These are phyloP conservation scores for Agrochola lychnidis DNA, from an alignment of 2,888 invertebrate genomes.

Conservation along the genomic window DNA sequence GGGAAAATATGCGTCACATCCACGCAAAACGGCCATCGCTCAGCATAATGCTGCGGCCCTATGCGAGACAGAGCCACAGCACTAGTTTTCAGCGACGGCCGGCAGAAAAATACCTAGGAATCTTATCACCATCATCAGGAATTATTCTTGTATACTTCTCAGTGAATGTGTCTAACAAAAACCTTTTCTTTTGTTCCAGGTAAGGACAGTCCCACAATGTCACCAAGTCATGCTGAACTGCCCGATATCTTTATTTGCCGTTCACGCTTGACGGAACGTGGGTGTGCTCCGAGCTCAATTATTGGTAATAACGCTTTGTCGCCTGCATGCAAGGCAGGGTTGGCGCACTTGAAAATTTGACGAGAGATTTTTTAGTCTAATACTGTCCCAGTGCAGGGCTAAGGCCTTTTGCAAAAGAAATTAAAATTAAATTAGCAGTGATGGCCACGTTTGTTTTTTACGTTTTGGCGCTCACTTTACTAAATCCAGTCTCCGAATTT, in stretches of 20 bases:
- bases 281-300: conserved; percentile 76
- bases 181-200: conserved; percentile 70
- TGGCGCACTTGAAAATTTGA: neutral
- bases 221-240: conserved; percentile 63
- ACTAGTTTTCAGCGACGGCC: too few species aligned
- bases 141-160: neutral
- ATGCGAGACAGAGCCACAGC: too few species aligned
- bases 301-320: conserved; percentile 66
- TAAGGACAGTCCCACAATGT: conserved; percentile 58
- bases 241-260: conserved; percentile 75
- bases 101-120: neutral
- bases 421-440: too few species aligned
- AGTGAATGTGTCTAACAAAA: conserved; percentile 1
- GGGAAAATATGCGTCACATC: too few species aligned
- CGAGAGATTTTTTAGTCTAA: neutral
- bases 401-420: too few species aligned
- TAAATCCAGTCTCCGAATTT: too few species aligned
- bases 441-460: too few species aligned
- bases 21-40: too few species aligned
- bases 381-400: neutral
- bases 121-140: neutral
- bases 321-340: conserved; percentile 39
- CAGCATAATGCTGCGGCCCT: too few species aligned
- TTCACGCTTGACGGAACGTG: conserved; percentile 72
- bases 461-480: too few species aligned